Evolutionary conservation across 2,888 invertebrate genomes (phyloP).

Genomic region (Platynereis dumerilii): DNA sequence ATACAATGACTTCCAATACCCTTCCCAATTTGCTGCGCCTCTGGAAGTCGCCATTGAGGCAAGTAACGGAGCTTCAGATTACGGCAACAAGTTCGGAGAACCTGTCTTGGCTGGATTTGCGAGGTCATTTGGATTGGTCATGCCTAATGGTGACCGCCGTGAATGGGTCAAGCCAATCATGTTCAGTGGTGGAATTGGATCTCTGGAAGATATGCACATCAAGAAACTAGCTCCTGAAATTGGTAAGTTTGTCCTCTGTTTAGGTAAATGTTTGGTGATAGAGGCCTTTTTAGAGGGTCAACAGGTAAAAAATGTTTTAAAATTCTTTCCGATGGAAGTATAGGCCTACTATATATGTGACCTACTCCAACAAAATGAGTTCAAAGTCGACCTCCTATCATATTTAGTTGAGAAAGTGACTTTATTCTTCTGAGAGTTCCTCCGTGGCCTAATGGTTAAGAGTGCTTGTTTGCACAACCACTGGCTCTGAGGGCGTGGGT

Average conservation of each 20-base stretch:
- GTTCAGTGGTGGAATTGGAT: conserved; percentile 96
- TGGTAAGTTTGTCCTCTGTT: too few relatives aligned
- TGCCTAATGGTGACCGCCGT: conserved; percentile 71
- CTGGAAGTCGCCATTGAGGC: conserved; percentile 91
- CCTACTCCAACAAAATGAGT: too few relatives aligned
- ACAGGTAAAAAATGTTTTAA: not conserved
- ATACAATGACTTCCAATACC: conserved; percentile 75
- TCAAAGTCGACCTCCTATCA: too few relatives aligned
- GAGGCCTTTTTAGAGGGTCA: not conserved
- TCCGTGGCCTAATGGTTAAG: too few relatives aligned
- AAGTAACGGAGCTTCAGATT: conserved; percentile 97
- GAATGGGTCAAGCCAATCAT: conserved; percentile 99
- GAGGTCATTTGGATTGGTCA: conserved; percentile 83
- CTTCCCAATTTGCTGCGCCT: conserved; percentile 87
- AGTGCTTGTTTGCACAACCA: too few relatives aligned
- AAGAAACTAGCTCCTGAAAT: conserved; percentile 77
- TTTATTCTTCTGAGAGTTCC: too few relatives aligned
- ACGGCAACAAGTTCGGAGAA: conserved; percentile 99
- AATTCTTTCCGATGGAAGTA: too few relatives aligned
- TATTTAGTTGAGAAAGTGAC: too few relatives aligned
- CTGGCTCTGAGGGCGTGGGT: too few relatives aligned
- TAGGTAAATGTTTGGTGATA: not conserved
- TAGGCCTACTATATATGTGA: too few relatives aligned
- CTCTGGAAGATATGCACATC: conserved; percentile 83
- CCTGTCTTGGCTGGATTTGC: conserved; percentile 91